Conservation (phyloP, 2,797 vertebrate species). For the Cyclura pinguis region DNA sequence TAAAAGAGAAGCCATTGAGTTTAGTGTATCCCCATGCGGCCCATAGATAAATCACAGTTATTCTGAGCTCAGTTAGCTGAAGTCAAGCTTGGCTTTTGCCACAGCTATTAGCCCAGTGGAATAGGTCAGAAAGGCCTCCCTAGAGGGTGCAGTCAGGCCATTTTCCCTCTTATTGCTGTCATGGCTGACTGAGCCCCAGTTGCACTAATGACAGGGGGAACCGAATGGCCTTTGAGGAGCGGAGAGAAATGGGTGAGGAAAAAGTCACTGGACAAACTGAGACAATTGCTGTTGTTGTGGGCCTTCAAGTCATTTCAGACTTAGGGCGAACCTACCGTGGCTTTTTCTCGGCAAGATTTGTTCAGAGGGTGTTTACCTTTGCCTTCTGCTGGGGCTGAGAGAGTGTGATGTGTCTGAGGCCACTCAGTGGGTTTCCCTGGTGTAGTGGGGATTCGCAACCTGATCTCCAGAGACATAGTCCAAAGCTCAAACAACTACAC, state of each 20-base stretch:
- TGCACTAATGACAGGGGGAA: constrained; percentile 28
- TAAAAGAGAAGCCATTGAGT: constrained; percentile 28
- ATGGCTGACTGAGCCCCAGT: constrained; percentile 32
- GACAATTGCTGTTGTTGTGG: constrained; percentile 21
- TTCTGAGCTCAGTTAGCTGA: constrained; percentile 22
- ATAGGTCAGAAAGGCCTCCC: constrained; percentile 26
- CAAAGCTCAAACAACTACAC: no score
- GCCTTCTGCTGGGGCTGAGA: not conserved
- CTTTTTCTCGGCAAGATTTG: no score
- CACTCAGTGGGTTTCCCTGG: no score
- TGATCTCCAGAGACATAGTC: no score
- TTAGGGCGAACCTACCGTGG: no score
- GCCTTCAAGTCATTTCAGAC: no score
- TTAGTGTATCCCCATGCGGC: constrained; percentile 17
- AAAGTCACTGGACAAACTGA: constrained; percentile 51
- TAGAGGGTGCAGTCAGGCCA: not conserved
- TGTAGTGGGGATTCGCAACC: no score
- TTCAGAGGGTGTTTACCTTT: no score
- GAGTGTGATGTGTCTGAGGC: not conserved
- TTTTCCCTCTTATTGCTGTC: constrained; percentile 39
- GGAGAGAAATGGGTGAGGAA: not conserved
- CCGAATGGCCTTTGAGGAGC: not conserved
- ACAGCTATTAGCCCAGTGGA: constrained; percentile 39
- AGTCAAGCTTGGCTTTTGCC: constrained; percentile 20
- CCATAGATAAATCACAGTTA: constrained; percentile 7